Percentiles rank a stretch among this genome's conserved stretches.
Evolutionary conservation across 2,888 invertebrate species (phyloP).

Genomic region (Caenorhabditis macrosperma): DNA sequence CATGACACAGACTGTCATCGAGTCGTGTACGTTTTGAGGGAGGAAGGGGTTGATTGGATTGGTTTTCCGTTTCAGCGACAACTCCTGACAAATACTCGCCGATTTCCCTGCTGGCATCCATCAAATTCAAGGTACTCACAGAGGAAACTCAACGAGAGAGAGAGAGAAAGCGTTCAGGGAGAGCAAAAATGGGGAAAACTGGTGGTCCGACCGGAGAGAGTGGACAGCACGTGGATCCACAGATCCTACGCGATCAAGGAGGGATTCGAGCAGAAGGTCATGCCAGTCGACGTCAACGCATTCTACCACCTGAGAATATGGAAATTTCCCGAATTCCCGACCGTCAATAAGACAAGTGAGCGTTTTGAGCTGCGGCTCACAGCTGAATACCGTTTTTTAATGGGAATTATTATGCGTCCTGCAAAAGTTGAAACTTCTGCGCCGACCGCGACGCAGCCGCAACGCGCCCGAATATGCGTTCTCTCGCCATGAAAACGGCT

Average conservation of each 20-base stretch:
- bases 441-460: too few species aligned
- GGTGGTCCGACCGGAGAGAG: constrained; percentile 64
- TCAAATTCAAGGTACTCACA: constrained; percentile 36
- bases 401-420: too few species aligned
- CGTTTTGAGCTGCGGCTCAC: too few species aligned
- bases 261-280: constrained; percentile 55
- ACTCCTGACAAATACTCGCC: constrained; percentile 38
- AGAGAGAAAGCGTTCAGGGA: constrained; percentile 20
- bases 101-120: constrained; percentile 30
- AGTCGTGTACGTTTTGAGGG: constrained; percentile 35
- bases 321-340: constrained; percentile 38
- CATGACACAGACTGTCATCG: constrained; percentile 62
- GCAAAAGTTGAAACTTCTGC: too few species aligned
- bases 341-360: constrained; percentile 25
- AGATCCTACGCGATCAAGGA: constrained; percentile 62
- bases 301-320: constrained; percentile 65
- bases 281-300: constrained; percentile 62
- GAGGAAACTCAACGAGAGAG: too few species aligned
- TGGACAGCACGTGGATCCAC: constrained; percentile 77
- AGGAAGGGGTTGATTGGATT: too few species aligned
- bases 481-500: too few species aligned
- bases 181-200: constrained; percentile 67
- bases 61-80: constrained; percentile 43
- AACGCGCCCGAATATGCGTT: too few species aligned
- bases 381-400: too few species aligned